These are phyloP conservation scores for Clarias macrocephalus DNA, from an alignment of 2,113 vertebrate genomes.

Conservation along the genomic window DNA sequence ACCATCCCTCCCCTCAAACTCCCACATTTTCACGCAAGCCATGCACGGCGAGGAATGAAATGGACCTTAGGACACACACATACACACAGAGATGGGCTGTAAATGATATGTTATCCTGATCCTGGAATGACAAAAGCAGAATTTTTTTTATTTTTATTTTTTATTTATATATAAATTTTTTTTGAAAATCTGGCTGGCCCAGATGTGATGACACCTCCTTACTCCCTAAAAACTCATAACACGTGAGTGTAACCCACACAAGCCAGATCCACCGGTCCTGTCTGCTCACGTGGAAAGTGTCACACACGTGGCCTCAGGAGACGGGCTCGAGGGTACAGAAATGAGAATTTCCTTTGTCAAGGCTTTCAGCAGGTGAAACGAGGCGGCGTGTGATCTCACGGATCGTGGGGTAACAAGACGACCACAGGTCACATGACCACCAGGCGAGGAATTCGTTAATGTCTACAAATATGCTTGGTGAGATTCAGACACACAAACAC, in stretches of 20 bases:
- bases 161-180: neutral
- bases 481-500: neutral
- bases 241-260: neutral
- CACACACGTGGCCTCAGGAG: slow-evolving; percentile 44
- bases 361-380: slow-evolving; percentile 79
- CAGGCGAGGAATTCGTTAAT: neutral
- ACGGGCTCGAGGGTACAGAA: slow-evolving; percentile 70
- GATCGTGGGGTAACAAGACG: slow-evolving; percentile 71
- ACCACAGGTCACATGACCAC: slow-evolving; percentile 9
- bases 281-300: slow-evolving; percentile 13
- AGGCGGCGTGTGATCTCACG: slow-evolving; percentile 68
- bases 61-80: slow-evolving; percentile 29
- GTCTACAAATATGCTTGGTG: neutral
- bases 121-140: slow-evolving; percentile 26
- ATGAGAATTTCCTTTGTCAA: slow-evolving; percentile 83
- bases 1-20: slow-evolving; percentile 33
- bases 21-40: slow-evolving; percentile 31
- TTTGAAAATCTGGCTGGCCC: slow-evolving; percentile 10
- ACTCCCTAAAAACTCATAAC: slow-evolving; percentile 13
- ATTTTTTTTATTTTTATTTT: too few relatives aligned
- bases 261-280: slow-evolving; percentile 52
- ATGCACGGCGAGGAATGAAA: slow-evolving; percentile 18
- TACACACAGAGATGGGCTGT: slow-evolving; percentile 4
- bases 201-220: slow-evolving; percentile 35
- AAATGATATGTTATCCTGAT: slow-evolving; percentile 24